Conservation (phyloP, 2,113 vertebrate species). For the Bubo bubo region DNA sequence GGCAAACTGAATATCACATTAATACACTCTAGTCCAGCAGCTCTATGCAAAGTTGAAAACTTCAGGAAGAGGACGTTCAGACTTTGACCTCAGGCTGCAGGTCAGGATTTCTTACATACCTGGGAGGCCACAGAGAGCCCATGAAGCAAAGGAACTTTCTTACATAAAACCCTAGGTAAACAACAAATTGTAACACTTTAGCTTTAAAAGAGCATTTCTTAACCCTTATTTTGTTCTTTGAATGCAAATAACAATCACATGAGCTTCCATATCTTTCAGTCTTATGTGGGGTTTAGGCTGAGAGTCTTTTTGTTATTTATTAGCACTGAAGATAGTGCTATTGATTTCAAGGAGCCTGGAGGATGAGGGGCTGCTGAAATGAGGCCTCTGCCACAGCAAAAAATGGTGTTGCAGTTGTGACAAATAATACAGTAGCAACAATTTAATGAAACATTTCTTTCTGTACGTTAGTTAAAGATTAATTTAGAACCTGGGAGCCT, state of each 20-base stretch:
- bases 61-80: neutral
- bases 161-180: neutral
- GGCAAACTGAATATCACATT: neutral
- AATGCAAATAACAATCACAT: neutral
- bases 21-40: neutral
- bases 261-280: neutral
- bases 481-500: neutral
- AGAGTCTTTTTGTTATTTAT: neutral
- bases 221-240: neutral
- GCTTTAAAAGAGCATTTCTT: neutral
- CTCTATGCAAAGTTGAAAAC: neutral
- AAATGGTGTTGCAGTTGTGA: neutral
- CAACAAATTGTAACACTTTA: neutral
- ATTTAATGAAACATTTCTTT: slow-evolving; percentile 40
- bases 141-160: neutral
- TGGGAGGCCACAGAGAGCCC: neutral
- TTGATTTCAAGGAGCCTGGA: neutral
- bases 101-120: neutral
- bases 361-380: neutral
- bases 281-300: neutral
- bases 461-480: slow-evolving; percentile 41
- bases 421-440: neutral
- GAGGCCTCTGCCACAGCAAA: neutral
- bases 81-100: neutral
- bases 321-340: neutral